These are phyloP conservation scores for Gallirallus australis DNA, from an alignment of 2,797 vertebrate genomes.

Conservation along the genomic window DNA sequence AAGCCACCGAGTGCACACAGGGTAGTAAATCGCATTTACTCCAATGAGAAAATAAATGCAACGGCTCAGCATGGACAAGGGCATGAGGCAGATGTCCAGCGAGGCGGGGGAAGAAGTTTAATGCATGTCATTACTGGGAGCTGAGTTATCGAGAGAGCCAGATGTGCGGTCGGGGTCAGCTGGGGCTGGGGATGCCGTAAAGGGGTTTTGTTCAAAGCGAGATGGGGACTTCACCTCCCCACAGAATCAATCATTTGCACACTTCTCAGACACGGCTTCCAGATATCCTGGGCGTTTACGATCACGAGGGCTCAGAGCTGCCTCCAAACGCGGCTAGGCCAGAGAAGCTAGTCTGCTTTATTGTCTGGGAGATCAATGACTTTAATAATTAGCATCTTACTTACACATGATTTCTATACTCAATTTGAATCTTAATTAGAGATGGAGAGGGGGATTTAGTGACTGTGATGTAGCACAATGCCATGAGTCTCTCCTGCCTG, in stretches of 20 bases:
- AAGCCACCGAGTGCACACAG: not conserved
- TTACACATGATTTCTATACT: constrained; percentile 61
- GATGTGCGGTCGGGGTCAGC: not conserved
- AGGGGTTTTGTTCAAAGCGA: not conserved
- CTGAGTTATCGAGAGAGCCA: not conserved
- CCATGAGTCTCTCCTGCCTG: not conserved
- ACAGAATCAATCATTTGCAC: not conserved
- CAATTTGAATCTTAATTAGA: constrained; percentile 69
- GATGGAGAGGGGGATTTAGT: not conserved
- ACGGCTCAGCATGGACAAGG: not conserved
- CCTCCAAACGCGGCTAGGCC: not conserved
- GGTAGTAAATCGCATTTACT: not conserved
- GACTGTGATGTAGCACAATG: not conserved
- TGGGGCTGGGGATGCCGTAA: not conserved
- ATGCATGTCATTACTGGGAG: not conserved
- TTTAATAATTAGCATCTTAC: constrained; percentile 72
- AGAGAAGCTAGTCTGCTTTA: not conserved
- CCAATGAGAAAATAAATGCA: not conserved
- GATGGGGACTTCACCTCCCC: not conserved
- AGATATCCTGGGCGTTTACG: fast-evolving
- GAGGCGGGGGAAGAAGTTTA: not conserved
- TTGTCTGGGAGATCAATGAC: constrained; percentile 66
- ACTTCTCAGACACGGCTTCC: not conserved
- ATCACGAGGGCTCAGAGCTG: not conserved
- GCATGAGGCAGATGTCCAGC: not conserved